phyloP scores from a whole-genome alignment of 2,797 vertebrate genomes.

The Thalassophryne amazonica region DNA sequence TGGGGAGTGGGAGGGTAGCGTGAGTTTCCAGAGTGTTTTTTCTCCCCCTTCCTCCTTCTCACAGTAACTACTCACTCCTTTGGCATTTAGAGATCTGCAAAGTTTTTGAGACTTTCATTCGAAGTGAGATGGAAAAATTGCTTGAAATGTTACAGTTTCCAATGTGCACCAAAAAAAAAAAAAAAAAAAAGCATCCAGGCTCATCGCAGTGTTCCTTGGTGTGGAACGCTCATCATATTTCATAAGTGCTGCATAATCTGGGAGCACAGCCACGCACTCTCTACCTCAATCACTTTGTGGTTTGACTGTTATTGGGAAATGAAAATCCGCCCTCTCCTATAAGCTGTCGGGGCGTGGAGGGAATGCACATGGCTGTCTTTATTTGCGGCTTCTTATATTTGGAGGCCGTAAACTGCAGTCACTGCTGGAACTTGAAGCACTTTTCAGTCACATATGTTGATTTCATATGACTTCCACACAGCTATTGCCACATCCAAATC shows the following conservation, averaged over 20 bases:
- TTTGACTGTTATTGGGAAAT: slow-evolving; percentile 66
- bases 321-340: slow-evolving; percentile 50
- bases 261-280: slow-evolving; percentile 50
- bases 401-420: slow-evolving; percentile 34
- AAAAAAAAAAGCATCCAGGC: slow-evolving; percentile 34
- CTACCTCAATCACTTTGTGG: slow-evolving; percentile 55
- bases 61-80: slow-evolving; percentile 41
- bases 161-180: no score
- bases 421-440: slow-evolving; percentile 16
- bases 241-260: slow-evolving; percentile 58
- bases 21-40: slow-evolving; percentile 64
- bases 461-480: slow-evolving; percentile 33
- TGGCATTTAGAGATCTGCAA: slow-evolving; percentile 39
- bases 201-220: slow-evolving; percentile 24
- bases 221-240: slow-evolving; percentile 55
- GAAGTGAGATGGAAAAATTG: slow-evolving; percentile 57
- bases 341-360: slow-evolving; percentile 41
- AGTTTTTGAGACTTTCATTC: slow-evolving; percentile 62
- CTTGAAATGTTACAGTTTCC: slow-evolving; percentile 34
- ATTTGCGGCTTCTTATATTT: slow-evolving; percentile 51
- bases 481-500: slow-evolving; percentile 30
- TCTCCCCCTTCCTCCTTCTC: slow-evolving; percentile 35
- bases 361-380: slow-evolving; percentile 36
- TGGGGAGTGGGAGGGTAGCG: no score
- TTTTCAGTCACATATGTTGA: slow-evolving; percentile 24